phyloP scores from a whole-genome alignment of 2,888 invertebrate genomes.

The Chalcis sispes region DNA sequence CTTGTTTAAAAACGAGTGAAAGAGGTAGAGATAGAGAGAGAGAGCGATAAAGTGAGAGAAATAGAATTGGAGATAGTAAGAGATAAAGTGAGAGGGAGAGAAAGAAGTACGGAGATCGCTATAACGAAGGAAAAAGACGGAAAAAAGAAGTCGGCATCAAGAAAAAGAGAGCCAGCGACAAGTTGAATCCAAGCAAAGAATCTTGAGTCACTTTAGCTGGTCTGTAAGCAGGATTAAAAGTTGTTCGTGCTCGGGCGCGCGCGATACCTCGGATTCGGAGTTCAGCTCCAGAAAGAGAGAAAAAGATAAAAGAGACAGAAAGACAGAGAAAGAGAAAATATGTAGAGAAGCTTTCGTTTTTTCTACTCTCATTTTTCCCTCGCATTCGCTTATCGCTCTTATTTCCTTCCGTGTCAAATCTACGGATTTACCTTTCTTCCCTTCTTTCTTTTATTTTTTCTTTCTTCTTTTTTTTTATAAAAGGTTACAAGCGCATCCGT shows the following conservation, averaged over 20 bases:
- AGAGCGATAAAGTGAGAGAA: not conserved
- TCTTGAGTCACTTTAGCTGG: constrained; percentile 39
- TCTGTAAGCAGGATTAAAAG: constrained; percentile 51
- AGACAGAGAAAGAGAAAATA: not conserved
- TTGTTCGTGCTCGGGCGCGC: constrained; percentile 28
- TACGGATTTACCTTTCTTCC: constrained; percentile 13
- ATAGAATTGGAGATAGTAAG: too few species aligned
- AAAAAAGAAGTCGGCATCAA: not conserved
- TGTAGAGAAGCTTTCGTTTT: not conserved
- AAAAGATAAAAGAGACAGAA: not conserved
- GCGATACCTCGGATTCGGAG: constrained; percentile 4
- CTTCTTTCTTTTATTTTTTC: too few species aligned
- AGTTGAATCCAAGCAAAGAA: constrained; percentile 16
- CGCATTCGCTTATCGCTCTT: constrained; percentile 8
- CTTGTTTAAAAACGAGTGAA: not conserved
- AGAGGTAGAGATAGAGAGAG: not conserved
- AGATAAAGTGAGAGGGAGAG: not conserved
- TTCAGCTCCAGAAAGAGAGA: not conserved
- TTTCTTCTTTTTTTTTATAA: too few species aligned
- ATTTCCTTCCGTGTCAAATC: constrained; percentile 29
- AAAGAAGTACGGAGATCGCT: too few species aligned
- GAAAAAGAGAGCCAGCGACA: too few species aligned
- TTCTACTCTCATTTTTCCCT: not conserved
- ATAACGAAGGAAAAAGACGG: not conserved
- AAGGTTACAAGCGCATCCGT: not conserved